Conservation (phyloP, 2,888 invertebrate species). For the Rutpela maculata region DNA sequence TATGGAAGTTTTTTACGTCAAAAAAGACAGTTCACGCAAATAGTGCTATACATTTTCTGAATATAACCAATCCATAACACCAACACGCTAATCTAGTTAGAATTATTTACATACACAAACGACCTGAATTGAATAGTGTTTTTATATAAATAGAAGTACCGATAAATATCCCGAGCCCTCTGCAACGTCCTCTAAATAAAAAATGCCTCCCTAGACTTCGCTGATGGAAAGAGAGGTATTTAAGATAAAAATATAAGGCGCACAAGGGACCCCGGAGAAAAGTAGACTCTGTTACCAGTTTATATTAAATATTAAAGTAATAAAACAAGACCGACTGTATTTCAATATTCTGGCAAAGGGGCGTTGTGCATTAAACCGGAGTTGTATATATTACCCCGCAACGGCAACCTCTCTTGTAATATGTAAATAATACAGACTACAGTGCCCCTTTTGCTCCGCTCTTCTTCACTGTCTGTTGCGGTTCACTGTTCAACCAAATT, state of each 20-base stretch:
- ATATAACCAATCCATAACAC: too few species aligned
- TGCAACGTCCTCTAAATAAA: not conserved
- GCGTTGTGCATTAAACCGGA: constrained; percentile 28
- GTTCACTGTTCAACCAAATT: constrained; percentile 32
- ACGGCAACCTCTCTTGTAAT: constrained; percentile 39
- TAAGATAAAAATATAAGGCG: constrained; percentile 21
- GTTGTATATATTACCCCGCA: constrained; percentile 39
- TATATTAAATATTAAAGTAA: constrained; percentile 41
- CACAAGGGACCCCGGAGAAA: not conserved
- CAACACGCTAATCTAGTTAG: too few species aligned
- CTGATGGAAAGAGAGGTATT: not conserved
- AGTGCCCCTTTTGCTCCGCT: constrained; percentile 2
- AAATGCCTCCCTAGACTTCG: not conserved
- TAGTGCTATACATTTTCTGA: too few species aligned
- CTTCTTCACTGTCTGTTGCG: constrained; percentile 27
- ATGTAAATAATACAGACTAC: constrained; percentile 45
- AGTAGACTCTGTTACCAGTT: constrained; percentile 17
- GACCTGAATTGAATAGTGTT: not conserved
- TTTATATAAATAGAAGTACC: not conserved
- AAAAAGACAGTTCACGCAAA: too few species aligned
- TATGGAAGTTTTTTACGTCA: too few species aligned
- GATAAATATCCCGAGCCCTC: not conserved
- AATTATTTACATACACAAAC: too few species aligned
- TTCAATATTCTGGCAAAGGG: constrained; percentile 32
- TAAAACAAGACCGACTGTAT: constrained; percentile 37